Percentiles rank a stretch among this genome's conserved stretches.
Evolutionary conservation across 2,888 invertebrate genomes (phyloP).

Genomic region (Osedax frankpressi): DNA sequence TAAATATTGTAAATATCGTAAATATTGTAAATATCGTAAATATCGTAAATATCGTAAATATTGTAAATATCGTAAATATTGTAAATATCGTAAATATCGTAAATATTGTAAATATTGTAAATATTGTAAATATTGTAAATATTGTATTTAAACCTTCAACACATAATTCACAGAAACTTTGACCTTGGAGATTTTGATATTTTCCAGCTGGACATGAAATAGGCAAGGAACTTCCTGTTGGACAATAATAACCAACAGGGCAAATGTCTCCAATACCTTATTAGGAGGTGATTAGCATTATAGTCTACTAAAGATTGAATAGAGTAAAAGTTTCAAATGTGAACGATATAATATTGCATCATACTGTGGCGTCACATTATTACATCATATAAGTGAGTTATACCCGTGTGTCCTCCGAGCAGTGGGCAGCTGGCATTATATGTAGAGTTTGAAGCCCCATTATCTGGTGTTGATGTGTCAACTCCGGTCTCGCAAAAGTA

Average conservation of each 20-base stretch:
- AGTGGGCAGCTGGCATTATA: constrained; percentile 36
- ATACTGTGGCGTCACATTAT: neutral
- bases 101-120: too few relatives aligned
- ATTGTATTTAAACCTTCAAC: constrained; percentile 21
- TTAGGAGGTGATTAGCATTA: neutral
- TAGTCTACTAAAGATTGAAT: too few relatives aligned
- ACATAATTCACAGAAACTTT: constrained; percentile 33
- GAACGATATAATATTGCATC: neutral
- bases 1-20: too few relatives aligned
- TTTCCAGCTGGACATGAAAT: constrained; percentile 33
- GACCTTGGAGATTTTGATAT: constrained; percentile 35
- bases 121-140: too few relatives aligned
- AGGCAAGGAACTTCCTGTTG: constrained; percentile 34
- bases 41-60: too few relatives aligned
- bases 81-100: too few relatives aligned
- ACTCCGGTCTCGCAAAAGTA: constrained; percentile 42
- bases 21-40: too few relatives aligned
- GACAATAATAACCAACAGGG: constrained; percentile 38
- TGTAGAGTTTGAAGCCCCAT: constrained; percentile 33
- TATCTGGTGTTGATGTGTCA: constrained; percentile 38
- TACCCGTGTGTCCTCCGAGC: constrained; percentile 40
- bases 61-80: too few relatives aligned
- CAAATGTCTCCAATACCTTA: constrained; percentile 41
- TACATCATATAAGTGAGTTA: neutral
- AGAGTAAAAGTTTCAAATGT: neutral